Evolutionary conservation across 1,140 invertebrate species (phyloP).

Genomic region (Macrotrachela quadricornifera): DNA sequence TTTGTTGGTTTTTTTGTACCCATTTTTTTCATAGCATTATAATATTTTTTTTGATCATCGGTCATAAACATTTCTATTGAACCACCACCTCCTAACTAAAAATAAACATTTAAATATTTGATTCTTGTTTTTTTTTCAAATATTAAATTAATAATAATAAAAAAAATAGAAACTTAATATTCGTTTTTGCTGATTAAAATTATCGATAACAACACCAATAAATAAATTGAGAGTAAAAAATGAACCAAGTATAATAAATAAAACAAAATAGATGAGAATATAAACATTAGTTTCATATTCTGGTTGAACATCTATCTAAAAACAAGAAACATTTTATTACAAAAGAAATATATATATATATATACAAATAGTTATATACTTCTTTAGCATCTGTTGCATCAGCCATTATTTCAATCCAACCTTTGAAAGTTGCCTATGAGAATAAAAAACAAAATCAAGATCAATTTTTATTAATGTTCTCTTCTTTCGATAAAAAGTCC

Average conservation of each 20-base stretch:
- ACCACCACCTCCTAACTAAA: conserved; percentile 46
- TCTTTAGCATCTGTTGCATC: conserved; percentile 84
- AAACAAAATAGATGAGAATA: conserved; percentile 93
- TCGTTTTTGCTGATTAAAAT: conserved; percentile 85
- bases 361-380: no score
- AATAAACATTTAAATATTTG: no score
- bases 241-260: conserved; percentile 88
- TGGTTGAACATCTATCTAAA: conserved; percentile 65
- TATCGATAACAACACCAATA: conserved; percentile 93
- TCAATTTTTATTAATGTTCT: no score
- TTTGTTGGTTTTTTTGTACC: conserved; percentile 89
- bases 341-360: no score
- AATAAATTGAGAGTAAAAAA: conserved; percentile 94
- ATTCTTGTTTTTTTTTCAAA: no score
- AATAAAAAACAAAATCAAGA: no score
- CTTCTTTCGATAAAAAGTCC: no score
- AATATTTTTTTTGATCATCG: conserved; percentile 98
- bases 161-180: no score
- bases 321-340: no score
- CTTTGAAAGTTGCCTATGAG: conserved; percentile 55
- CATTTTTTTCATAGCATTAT: conserved; percentile 99
- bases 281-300: conserved; percentile 75
- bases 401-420: conserved; percentile 81
- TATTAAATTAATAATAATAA: no score
- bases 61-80: conserved; percentile 99